Conservation (phyloP, 2,797 vertebrate genomes). For the Chaenodraco wilsoni region DNA sequence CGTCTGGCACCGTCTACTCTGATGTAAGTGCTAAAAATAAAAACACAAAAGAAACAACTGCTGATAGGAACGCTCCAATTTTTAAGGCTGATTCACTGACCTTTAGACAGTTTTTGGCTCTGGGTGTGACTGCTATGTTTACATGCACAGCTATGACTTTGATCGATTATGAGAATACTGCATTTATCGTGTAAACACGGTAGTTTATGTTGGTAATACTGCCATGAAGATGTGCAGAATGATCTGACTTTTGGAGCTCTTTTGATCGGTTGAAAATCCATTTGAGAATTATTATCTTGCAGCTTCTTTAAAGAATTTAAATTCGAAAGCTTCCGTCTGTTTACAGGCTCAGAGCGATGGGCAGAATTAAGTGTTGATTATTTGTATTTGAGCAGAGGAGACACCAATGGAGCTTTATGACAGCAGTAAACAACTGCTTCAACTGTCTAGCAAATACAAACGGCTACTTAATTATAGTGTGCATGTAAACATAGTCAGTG, state of each 20-base stretch:
- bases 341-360: slow-evolving; percentile 5
- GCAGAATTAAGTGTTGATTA: slow-evolving; percentile 1
- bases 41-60: slow-evolving; percentile 57
- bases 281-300: neutral
- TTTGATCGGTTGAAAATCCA: slow-evolving; percentile 25
- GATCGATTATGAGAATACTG: slow-evolving; percentile 31
- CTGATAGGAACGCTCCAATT: slow-evolving; percentile 57
- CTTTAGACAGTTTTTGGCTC: slow-evolving; percentile 66
- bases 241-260: neutral
- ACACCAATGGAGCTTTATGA: neutral
- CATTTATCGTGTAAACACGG: slow-evolving; percentile 37
- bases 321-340: slow-evolving; percentile 24
- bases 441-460: slow-evolving; percentile 9
- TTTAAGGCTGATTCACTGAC: slow-evolving; percentile 80
- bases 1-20: slow-evolving; percentile 62
- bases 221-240: neutral
- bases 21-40: slow-evolving; percentile 80
- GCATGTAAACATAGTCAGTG: slow-evolving; percentile 69
- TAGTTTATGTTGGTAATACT: slow-evolving; percentile 19
- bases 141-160: slow-evolving; percentile 50
- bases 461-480: slow-evolving; percentile 31
- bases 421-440: slow-evolving; percentile 4
- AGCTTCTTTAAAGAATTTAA: neutral
- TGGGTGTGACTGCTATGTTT: slow-evolving; percentile 55
- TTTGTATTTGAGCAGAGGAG: neutral